phyloP scores from a whole-genome alignment of 2,888 invertebrate genomes.

The Gymnocheta viridis region DNA sequence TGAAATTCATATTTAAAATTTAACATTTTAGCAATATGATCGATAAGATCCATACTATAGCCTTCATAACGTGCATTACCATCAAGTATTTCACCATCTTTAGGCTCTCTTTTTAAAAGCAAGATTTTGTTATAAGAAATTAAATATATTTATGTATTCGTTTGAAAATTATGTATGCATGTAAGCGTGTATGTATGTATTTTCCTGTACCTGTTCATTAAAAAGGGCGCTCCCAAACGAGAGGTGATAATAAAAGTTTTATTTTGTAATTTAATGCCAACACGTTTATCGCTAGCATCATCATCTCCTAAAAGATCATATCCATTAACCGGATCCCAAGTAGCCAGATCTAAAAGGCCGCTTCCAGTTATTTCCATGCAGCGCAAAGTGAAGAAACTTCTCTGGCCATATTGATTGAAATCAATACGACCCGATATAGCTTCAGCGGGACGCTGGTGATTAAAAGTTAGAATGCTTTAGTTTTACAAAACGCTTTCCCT shows the following conservation, averaged over 20 bases:
- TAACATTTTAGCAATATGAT: constrained; percentile 88
- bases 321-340: constrained; percentile 81
- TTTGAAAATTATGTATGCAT: not conserved
- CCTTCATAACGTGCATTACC: constrained; percentile 93
- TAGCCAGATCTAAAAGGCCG: constrained; percentile 84
- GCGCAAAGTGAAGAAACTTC: constrained; percentile 86
- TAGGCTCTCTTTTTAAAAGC: constrained; percentile 78
- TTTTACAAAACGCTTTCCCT: not conserved
- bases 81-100: constrained; percentile 84
- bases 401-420: constrained; percentile 85
- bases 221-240: constrained; percentile 88
- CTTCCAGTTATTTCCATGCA: constrained; percentile 86
- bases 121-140: not conserved
- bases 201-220: constrained; percentile 82
- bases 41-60: constrained; percentile 94
- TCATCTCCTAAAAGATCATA: constrained; percentile 83
- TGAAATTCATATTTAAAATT: constrained; percentile 88
- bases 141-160: not conserved
- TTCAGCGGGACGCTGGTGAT: constrained; percentile 77
- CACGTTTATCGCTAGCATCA: constrained; percentile 84
- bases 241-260: constrained; percentile 88
- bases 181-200: not conserved
- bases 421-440: constrained; percentile 79
- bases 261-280: constrained; percentile 83
- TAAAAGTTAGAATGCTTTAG: not conserved